Evolutionary conservation across 2,888 invertebrate genomes (phyloP).

Genomic region (Rhagophthalmus giganteus): DNA sequence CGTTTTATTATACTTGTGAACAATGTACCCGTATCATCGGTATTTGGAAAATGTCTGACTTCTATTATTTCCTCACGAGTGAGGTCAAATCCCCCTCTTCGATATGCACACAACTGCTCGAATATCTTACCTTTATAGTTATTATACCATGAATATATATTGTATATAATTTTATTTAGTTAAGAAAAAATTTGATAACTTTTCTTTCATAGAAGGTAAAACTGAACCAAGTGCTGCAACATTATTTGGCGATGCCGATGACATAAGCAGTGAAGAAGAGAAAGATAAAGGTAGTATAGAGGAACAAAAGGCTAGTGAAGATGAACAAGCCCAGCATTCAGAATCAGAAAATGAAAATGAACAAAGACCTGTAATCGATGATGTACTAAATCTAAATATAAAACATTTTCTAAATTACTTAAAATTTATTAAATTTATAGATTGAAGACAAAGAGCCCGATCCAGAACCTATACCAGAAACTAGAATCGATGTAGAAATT

Average conservation of each 20-base stretch:
- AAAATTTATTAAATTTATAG: slow-evolving; percentile 36
- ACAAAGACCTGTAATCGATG: slow-evolving; percentile 28
- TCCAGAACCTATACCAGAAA: slow-evolving; percentile 84
- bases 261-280: slow-evolving; percentile 88
- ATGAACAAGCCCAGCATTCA: slow-evolving; percentile 46
- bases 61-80: too few relatives aligned
- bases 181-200: too few relatives aligned
- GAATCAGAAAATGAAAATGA: slow-evolving; percentile 28
- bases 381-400: slow-evolving; percentile 18
- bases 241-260: slow-evolving; percentile 91
- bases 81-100: too few relatives aligned
- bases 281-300: slow-evolving; percentile 51
- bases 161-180: too few relatives aligned
- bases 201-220: slow-evolving; percentile 7
- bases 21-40: too few relatives aligned
- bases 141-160: too few relatives aligned
- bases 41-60: too few relatives aligned
- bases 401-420: too few relatives aligned
- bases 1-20: too few relatives aligned
- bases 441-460: slow-evolving; percentile 74
- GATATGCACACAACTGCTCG: too few relatives aligned
- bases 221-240: slow-evolving; percentile 74
- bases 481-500: slow-evolving; percentile 94
- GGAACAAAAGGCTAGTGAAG: slow-evolving; percentile 44
- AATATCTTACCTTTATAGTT: too few relatives aligned